phyloP scores from a whole-genome alignment of 2,113 vertebrate species.

The Pluvianellus socialis region DNA sequence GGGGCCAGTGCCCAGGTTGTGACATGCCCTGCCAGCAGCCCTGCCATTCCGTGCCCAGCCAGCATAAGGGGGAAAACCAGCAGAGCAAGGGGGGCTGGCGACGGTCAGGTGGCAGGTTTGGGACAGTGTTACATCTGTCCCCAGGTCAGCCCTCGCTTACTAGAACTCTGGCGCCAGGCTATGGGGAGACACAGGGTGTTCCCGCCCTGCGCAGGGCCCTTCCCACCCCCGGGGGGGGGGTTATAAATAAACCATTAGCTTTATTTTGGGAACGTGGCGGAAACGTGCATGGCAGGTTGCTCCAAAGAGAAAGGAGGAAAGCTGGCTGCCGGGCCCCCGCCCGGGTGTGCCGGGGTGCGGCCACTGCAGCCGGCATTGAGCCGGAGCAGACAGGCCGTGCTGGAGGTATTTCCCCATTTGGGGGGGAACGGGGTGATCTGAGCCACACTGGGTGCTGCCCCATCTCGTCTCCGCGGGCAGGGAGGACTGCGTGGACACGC shows the following conservation, averaged over 20 bases:
- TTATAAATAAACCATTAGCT: slow-evolving; percentile 13
- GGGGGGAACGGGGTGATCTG: not conserved
- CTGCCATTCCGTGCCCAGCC: fast-evolving
- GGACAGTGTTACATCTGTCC: not conserved
- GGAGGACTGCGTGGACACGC: fast-evolving
- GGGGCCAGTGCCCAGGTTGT: not conserved
- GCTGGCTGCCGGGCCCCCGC: not conserved
- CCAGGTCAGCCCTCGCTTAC: fast-evolving
- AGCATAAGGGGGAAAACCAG: not conserved
- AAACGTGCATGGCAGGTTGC: not conserved
- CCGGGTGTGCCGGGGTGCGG: not conserved
- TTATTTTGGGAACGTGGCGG: slow-evolving; percentile 28
- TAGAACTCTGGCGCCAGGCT: not conserved
- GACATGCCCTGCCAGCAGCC: fast-evolving
- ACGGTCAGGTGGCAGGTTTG: not conserved
- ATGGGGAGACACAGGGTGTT: fast-evolving
- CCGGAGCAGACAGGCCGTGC: fast-evolving
- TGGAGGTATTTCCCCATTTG: not conserved
- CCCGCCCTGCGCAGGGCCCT: not conserved
- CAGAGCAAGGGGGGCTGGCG: not conserved
- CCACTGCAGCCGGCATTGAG: fast-evolving
- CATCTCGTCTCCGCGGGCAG: fast-evolving
- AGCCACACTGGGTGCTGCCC: fast-evolving
- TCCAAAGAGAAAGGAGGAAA: not conserved
- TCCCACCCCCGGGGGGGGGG: not conserved